Conservation (phyloP, 2,113 vertebrate species). For the Microtus montanus region DNA sequence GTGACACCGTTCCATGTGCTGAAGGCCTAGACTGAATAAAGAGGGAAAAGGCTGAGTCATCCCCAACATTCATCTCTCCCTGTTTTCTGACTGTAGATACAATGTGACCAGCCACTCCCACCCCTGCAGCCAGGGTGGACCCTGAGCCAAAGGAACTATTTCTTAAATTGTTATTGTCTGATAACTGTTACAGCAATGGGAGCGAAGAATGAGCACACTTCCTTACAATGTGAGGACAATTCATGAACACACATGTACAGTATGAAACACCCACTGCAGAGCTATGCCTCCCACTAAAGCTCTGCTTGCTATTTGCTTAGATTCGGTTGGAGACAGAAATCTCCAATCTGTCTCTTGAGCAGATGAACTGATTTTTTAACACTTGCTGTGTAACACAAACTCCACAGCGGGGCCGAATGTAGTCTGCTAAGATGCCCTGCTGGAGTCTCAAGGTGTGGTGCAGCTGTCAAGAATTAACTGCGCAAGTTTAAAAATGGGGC, state of each 20-base stretch:
- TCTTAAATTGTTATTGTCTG: neutral
- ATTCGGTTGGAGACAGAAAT: neutral
- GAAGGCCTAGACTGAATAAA: neutral
- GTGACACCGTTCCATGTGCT: neutral
- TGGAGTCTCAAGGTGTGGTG: neutral
- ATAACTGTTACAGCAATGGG: neutral
- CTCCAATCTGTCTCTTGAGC: neutral
- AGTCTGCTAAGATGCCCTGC: neutral
- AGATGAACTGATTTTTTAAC: conserved; percentile 6
- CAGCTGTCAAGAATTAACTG: conserved; percentile 19
- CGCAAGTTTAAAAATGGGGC: neutral
- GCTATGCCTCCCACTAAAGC: neutral
- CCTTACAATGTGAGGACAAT: neutral
- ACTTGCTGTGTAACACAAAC: neutral
- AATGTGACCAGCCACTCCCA: neutral
- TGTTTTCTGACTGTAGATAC: neutral
- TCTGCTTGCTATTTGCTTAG: neutral
- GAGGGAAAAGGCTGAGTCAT: neutral
- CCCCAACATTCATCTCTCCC: too few relatives aligned
- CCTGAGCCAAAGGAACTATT: neutral
- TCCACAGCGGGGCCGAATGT: neutral
- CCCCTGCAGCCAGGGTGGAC: neutral
- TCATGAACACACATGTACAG: neutral
- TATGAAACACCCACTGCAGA: neutral
- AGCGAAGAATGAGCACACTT: neutral